Evolutionary conservation across 2,113 vertebrate species (phyloP).

Genomic region (Pachyramphus minor): DNA sequence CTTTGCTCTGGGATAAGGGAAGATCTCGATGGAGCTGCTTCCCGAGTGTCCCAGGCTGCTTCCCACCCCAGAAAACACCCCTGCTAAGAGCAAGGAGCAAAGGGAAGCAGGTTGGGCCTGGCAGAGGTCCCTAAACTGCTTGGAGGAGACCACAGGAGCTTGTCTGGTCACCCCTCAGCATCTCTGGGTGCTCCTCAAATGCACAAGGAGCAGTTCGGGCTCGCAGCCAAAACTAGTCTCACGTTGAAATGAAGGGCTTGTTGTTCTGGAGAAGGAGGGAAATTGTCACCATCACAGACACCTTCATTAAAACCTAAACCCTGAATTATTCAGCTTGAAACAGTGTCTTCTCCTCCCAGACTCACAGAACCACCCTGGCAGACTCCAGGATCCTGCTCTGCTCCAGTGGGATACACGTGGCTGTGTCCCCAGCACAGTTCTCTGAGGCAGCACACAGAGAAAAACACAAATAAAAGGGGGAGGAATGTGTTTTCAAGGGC

Average conservation of each 20-base stretch:
- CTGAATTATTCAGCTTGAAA: background rate
- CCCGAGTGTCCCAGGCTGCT: accelerated
- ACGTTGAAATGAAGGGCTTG: background rate
- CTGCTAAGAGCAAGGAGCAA: background rate
- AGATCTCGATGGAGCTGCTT: background rate
- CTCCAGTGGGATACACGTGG: background rate
- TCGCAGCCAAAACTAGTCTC: background rate
- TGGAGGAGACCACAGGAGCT: background rate
- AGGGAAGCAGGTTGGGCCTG: background rate
- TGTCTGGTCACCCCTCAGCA: background rate
- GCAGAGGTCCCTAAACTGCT: background rate
- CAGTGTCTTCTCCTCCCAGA: background rate
- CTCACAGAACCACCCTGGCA: accelerated
- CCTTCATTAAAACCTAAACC: background rate
- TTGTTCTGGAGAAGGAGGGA: background rate
- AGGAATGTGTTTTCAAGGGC: background rate
- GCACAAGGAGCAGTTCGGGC: background rate
- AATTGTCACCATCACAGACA: background rate
- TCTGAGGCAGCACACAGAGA: accelerated
- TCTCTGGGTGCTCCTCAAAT: background rate
- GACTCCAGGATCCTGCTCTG: background rate
- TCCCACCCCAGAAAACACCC: background rate
- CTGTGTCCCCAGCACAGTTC: background rate
- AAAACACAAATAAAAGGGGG: background rate
- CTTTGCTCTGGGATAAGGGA: background rate